Evolutionary conservation across 1,140 invertebrate species (phyloP).

Genomic region (Rhyzopertha dominica): DNA sequence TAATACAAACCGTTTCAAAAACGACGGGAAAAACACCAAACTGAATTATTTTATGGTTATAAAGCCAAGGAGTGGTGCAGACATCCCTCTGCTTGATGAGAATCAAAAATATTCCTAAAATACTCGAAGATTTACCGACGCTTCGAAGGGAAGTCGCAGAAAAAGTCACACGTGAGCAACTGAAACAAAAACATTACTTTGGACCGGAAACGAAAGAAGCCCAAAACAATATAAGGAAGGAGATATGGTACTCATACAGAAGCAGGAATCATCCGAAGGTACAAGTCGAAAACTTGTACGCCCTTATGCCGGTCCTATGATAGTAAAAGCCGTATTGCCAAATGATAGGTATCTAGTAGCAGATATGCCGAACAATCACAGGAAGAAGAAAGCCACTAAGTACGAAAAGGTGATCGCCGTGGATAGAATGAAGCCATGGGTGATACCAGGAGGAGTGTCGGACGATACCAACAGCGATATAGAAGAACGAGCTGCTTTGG

Average conservation of each 20-base stretch:
- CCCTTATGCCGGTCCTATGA: conserved; percentile 8
- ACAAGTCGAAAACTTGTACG: conserved; percentile 6
- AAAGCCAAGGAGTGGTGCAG: no score
- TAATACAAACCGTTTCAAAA: no score
- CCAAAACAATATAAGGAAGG: background rate
- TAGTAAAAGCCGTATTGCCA: conserved; percentile 7
- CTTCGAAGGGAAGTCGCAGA: no score
- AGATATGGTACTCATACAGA: conserved; percentile 1
- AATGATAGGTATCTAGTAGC: background rate
- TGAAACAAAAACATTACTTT: no score
- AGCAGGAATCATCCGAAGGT: background rate
- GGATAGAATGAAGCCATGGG: conserved; percentile 6
- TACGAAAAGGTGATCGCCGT: conserved; percentile 6
- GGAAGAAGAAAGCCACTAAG: background rate
- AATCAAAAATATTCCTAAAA: no score
- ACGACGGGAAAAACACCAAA: no score
- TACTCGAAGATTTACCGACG: no score
- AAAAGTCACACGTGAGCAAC: no score
- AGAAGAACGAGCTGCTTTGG: conserved; percentile 2
- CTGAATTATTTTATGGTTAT: no score
- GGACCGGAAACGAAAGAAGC: background rate
- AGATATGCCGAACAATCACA: no score
- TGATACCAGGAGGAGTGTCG: background rate
- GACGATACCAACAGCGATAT: conserved; percentile 7
- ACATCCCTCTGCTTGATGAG: no score